These are phyloP conservation scores for Melolontha melolontha DNA, from an alignment of 2,888 invertebrate species.

Conservation along the genomic window DNA sequence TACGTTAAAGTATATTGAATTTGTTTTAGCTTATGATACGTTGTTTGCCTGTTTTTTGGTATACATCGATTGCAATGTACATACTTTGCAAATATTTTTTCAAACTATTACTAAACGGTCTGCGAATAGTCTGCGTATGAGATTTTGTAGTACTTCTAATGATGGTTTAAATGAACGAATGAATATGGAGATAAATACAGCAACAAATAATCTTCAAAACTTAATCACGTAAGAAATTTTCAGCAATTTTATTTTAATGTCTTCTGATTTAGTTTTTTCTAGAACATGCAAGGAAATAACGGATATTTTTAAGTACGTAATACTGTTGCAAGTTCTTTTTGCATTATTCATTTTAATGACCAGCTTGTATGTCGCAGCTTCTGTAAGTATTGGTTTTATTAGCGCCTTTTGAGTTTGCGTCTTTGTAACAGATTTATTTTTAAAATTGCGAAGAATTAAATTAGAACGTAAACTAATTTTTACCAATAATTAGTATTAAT, in stretches of 20 bases:
- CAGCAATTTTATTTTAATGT: not conserved
- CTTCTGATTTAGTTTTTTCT: not conserved
- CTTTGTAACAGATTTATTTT: too few relatives aligned
- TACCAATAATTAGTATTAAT: too few relatives aligned
- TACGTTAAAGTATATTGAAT: too few relatives aligned
- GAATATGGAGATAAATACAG: constrained; percentile 2
- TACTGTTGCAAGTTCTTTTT: constrained; percentile 10
- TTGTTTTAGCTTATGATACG: constrained; percentile 13
- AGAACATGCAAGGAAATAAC: not conserved
- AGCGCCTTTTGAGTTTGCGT: too few relatives aligned
- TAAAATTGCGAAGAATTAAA: too few relatives aligned
- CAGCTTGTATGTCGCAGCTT: constrained; percentile 13
- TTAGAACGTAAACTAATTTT: too few relatives aligned
- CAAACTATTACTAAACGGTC: constrained; percentile 7
- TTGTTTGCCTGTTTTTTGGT: constrained; percentile 1
- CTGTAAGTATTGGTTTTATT: constrained; percentile 12
- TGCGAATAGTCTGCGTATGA: not conserved
- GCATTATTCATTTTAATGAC: constrained; percentile 18
- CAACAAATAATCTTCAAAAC: not conserved
- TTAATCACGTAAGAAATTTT: constrained; percentile 3
- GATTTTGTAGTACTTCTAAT: not conserved
- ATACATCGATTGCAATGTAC: constrained; percentile 6
- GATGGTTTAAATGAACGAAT: not conserved
- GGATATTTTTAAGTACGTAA: not conserved
- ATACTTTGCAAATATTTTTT: not conserved